Evolutionary conservation across 2,797 vertebrate species (phyloP).

Genomic region (Galaxias olidus): DNA sequence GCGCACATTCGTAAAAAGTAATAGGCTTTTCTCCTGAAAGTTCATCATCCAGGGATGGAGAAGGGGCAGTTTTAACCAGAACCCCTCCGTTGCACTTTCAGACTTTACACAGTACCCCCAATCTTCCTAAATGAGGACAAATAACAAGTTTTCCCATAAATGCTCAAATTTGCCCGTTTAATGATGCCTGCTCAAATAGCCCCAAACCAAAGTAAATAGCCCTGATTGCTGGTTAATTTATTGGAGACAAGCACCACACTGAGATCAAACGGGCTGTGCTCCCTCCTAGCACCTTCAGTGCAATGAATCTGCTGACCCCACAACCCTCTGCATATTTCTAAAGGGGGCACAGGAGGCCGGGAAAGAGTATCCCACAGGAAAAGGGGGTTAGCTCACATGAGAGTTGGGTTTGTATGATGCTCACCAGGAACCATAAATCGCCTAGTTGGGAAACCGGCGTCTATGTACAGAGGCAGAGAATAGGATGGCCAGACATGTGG

Average conservation of each 20-base stretch:
- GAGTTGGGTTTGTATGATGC: slow-evolving; percentile 68
- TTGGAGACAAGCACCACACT: slow-evolving; percentile 69
- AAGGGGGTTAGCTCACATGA: slow-evolving; percentile 61
- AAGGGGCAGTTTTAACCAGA: slow-evolving; percentile 57
- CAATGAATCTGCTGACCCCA: slow-evolving; percentile 74
- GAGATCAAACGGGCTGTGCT: slow-evolving; percentile 74
- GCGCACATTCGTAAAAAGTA: slow-evolving; percentile 67
- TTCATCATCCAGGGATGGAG: slow-evolving; percentile 61
- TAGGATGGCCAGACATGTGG: slow-evolving; percentile 21
- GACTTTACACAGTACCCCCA: slow-evolving; percentile 64
- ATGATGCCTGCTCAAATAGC: slow-evolving; percentile 72
- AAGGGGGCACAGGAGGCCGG: slow-evolving; percentile 60
- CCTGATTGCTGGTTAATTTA: slow-evolving; percentile 75
- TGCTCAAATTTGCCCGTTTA: slow-evolving; percentile 70
- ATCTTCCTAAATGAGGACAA: slow-evolving; percentile 61
- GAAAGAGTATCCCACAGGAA: slow-evolving; percentile 48
- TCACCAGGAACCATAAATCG: slow-evolving; percentile 64
- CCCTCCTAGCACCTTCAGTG: slow-evolving; percentile 70
- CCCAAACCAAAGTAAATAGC: slow-evolving; percentile 69
- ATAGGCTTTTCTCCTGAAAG: slow-evolving; percentile 65
- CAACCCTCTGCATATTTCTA: slow-evolving; percentile 68
- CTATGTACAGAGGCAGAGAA: slow-evolving; percentile 46
- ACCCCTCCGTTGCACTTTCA: slow-evolving; percentile 62
- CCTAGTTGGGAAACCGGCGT: slow-evolving; percentile 50
- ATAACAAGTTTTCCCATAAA: slow-evolving; percentile 71